Evolutionary conservation across 1,140 invertebrate genomes (phyloP).

Genomic region (Thaumetopoea pityocampa): DNA sequence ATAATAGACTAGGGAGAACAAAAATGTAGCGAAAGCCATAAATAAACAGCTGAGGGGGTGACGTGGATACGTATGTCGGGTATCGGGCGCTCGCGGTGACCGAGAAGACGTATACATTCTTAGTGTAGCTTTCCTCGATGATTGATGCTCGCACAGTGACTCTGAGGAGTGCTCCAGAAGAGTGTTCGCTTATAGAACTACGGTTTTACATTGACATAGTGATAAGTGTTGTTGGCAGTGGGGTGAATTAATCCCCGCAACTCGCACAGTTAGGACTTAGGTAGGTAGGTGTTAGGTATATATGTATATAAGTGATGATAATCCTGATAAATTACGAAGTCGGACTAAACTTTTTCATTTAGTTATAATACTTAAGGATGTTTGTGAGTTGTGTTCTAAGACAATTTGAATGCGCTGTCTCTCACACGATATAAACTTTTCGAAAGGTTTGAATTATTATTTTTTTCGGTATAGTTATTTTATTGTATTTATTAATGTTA

Average conservation of each 20-base stretch:
- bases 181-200: conserved; percentile 37
- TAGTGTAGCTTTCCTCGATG: conserved; percentile 24
- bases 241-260: conserved; percentile 40
- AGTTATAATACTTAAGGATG: neutral
- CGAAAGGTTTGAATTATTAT: no score
- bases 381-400: conserved; percentile 3
- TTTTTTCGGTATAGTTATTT: no score
- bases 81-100: conserved; percentile 19
- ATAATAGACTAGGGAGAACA: neutral
- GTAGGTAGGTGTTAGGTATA: no score
- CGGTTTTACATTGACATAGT: conserved; percentile 34
- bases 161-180: conserved; percentile 22
- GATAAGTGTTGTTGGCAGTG: conserved; percentile 31
- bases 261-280: conserved; percentile 33
- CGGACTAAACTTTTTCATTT: conserved; percentile 2
- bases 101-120: conserved; percentile 29
- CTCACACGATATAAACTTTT: no score
- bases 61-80: conserved; percentile 30
- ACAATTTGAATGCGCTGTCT: neutral
- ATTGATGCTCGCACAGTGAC: conserved; percentile 44
- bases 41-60: conserved; percentile 3
- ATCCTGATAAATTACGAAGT: conserved; percentile 23
- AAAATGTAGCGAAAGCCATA: neutral
- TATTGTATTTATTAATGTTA: no score
- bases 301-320: no score